Conservation (phyloP, 2,888 invertebrate species). For the Troilus luridus region DNA sequence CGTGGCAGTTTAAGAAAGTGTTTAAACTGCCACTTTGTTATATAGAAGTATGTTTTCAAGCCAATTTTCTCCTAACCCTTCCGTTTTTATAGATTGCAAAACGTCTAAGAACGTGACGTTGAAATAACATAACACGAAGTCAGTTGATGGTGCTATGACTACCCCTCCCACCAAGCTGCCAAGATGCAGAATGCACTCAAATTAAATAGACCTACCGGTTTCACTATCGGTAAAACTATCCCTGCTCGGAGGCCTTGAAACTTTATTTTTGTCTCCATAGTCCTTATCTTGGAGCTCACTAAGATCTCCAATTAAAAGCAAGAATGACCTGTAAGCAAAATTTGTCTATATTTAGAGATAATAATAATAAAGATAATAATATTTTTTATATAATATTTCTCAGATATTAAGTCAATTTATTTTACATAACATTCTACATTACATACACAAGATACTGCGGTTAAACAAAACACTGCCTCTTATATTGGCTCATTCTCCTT, state of each 20-base stretch:
- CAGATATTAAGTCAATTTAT: background rate
- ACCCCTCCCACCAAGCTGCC: too few species aligned
- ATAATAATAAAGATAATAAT: too few species aligned
- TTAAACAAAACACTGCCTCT: background rate
- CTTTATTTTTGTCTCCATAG: constrained; percentile 76
- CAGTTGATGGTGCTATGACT: too few species aligned
- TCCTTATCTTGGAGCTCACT: constrained; percentile 81
- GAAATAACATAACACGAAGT: too few species aligned
- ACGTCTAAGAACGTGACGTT: too few species aligned
- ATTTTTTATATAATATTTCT: too few species aligned
- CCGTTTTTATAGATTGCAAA: too few species aligned
- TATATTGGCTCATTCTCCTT: background rate
- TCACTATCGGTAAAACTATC: constrained; percentile 64
- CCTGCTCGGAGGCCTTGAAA: constrained; percentile 64
- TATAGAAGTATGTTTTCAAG: too few species aligned
- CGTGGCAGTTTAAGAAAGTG: too few species aligned
- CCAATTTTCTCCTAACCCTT: too few species aligned
- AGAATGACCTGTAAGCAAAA: constrained; percentile 72
- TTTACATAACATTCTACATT: background rate
- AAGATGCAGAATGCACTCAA: too few species aligned
- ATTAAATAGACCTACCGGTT: constrained; percentile 60
- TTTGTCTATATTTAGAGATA: background rate
- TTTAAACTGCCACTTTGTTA: too few species aligned
- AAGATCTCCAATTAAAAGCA: constrained; percentile 82
- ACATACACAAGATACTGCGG: background rate